Base-by-base conservation (phyloP, 1,140 invertebrate genomes). In the Drosophila jambulina region DNA sequence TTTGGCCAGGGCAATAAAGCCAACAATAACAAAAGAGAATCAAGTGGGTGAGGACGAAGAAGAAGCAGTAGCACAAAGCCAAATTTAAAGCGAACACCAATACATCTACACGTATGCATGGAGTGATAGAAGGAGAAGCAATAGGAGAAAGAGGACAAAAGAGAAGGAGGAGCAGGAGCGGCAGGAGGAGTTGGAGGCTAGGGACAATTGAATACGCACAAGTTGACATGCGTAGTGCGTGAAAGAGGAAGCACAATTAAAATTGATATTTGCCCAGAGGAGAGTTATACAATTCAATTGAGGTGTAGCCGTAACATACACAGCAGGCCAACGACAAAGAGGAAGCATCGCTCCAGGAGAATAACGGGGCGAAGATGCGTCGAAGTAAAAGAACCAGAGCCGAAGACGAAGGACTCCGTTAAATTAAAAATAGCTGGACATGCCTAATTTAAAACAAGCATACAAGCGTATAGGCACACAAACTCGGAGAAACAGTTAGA, bases 171-270 rank as follows among this genome's bases (percentile, higher is more conserved):
- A 45, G 34, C 17, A 21, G 23, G 27, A 40, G 48, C 13, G 38
- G 43, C 7, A 38, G 61, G 29, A 48, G 45, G 36, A 59, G 53
- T 71, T 25, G 57, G 36, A 42, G 61, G 61, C 57, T 65, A 71
- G 75, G 65, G 79, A 80, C 79, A 85, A 88, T 84, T 88, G 85
- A 80, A 88, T 78, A 63, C 77, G 80, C 61, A 84, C 69, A 87
- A 87, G 84, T 88, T 90, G 81, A 90, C 84, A 88, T 88, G 84
- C 84, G 84, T 88, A 88, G 81, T 90, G 80, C 85, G 80, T 81
- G 80, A 78, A 88, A 88, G 78, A 90, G 83, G 80, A 88, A 88
- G 75, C 88, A 88, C 85, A 90, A 90, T 85, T 91, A 85, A 84
- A 90, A 85, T 83, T 78, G 76, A 88, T 88, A 80, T 88, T 88